Evolutionary conservation across 2,797 vertebrate genomes (phyloP), one percentile per base, ranked within the genome.

Genomic region (Trachurus trachurus): DNA sequence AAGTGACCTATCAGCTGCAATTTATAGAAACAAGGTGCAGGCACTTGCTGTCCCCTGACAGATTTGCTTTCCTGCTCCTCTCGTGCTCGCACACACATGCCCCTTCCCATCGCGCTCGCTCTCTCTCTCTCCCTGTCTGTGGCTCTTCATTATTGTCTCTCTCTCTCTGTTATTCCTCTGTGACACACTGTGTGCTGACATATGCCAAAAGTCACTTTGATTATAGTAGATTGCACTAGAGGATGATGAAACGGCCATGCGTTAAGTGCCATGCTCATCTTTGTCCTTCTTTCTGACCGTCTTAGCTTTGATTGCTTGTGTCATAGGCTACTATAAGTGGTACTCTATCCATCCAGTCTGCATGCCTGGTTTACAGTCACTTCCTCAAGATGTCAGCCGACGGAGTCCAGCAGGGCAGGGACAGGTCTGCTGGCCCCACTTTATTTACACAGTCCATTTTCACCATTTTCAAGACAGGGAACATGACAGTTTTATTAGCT

Each of bases 1-100:
- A 82, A 93, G 90, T 95, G 92, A 94, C 92, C 92, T 90, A 88
- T 91, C 90, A 80, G 89, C 88, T 93, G 93, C 92, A 95, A 93
- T 95, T 95, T 95, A 94, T 95, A 95, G 95, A 93, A 93, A 77
- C 87, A 87, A 90, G 90, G 86, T 90, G 79, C 88, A 86, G 79
- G 86, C 88, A 83, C 86, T 89, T 72, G 79, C 89, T 90, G 84
- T 87, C 80, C 87, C 84, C 81, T 85, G 87, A 87, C 84, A 87
- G 88, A 92, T 91, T 92, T 76, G 42, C 83, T 89, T 93, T 88
- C 89, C 87, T 90, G 61, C 73, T 76, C 78, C 85, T 69, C 45
- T 40, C 40, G 0, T 69, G 54, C 83, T 64, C 45, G 17, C 45
- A 49, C 17, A 13, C 31, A 54, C 58, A 26, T 26, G 26, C 26